Evolutionary conservation across 1,140 invertebrate genomes (phyloP).

Genomic region (Calephelis nemesis): DNA sequence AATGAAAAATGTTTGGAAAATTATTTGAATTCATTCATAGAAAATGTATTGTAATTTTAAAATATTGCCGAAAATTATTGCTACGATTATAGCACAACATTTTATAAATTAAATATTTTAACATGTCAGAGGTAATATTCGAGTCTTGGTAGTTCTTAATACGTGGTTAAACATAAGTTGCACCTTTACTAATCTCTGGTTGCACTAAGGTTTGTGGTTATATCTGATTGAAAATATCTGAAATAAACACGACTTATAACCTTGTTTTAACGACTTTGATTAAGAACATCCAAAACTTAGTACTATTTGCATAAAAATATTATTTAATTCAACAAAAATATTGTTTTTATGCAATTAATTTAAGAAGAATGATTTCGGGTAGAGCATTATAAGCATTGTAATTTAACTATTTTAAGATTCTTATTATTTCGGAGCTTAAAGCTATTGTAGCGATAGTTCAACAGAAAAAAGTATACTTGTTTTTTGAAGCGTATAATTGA

Average conservation of each 20-base stretch:
- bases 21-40: not conserved
- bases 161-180: too few species aligned
- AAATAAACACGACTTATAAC: not conserved
- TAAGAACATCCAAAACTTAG: constrained; percentile 7
- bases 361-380: constrained; percentile 21
- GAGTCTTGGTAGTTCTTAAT: constrained; percentile 4
- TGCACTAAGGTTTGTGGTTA: not conserved
- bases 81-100: constrained; percentile 17
- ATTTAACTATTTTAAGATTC: not conserved
- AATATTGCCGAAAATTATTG: constrained; percentile 1
- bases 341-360: constrained; percentile 6
- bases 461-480: not conserved
- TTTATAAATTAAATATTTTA: constrained; percentile 14
- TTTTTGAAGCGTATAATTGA: not conserved
- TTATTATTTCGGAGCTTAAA: not conserved
- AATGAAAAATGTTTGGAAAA: too few species aligned
- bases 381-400: constrained; percentile 46
- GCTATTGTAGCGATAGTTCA: not conserved
- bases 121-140: constrained; percentile 7
- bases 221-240: too few species aligned
- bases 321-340: constrained; percentile 26
- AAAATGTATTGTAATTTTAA: constrained; percentile 4
- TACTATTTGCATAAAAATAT: constrained; percentile 16
- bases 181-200: not conserved
- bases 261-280: not conserved